Conservation (phyloP, 2,888 invertebrate species). For the Oxyteleia sp. region DNA sequence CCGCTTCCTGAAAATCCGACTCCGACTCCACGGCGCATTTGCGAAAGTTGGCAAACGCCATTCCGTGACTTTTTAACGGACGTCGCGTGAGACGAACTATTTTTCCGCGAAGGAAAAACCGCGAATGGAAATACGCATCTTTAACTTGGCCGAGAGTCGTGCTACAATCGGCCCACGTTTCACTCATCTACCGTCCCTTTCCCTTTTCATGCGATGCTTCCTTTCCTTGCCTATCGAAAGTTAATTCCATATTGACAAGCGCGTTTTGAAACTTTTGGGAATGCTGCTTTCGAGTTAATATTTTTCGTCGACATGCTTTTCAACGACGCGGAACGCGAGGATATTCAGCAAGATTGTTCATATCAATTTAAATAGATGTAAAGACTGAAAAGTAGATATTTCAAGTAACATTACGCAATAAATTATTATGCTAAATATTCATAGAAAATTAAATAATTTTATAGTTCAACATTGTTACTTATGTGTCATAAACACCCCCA, state of each 20-base stretch:
- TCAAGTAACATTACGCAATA: too few species aligned
- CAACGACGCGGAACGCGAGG: too few species aligned
- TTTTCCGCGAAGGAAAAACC: constrained; percentile 50
- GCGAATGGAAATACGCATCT: constrained; percentile 57
- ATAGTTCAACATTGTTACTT: too few species aligned
- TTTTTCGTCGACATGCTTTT: neutral
- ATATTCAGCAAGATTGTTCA: too few species aligned
- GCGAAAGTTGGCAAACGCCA: constrained; percentile 56
- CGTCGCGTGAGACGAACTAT: constrained; percentile 59
- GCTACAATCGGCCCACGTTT: constrained; percentile 37
- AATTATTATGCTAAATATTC: too few species aligned
- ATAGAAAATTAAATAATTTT: too few species aligned
- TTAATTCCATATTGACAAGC: constrained; percentile 17
- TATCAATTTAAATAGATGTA: too few species aligned
- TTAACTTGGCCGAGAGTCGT: constrained; percentile 11
- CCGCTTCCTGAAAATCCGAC: constrained; percentile 50
- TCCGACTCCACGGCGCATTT: constrained; percentile 29
- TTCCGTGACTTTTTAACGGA: constrained; percentile 59
- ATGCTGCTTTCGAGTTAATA: neutral
- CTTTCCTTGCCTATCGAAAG: neutral
- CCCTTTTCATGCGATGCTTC: neutral
- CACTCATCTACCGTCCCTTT: constrained; percentile 1
- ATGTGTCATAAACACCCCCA: too few species aligned
- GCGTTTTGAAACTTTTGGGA: constrained; percentile 6
- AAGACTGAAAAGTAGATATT: too few species aligned